Evolutionary conservation across 2,888 invertebrate genomes (phyloP).

Genomic region (Erebia aethiops): DNA sequence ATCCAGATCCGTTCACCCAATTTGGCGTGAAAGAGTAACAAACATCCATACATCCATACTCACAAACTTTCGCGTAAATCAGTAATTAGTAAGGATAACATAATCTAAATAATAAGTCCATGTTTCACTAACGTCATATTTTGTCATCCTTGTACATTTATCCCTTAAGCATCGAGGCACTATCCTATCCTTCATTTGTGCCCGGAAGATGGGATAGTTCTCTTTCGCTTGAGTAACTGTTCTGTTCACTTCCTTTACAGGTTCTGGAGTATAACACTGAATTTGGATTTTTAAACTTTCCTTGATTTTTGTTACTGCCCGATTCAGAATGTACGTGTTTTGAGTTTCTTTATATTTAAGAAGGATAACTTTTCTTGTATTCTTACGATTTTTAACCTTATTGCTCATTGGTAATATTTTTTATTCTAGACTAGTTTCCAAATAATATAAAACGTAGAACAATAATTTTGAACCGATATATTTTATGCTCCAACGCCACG

Average conservation of each 20-base stretch:
- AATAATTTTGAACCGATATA: too few species aligned
- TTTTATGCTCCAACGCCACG: too few species aligned
- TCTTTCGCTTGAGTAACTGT: constrained; percentile 25
- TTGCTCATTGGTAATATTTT: background rate
- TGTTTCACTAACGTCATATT: constrained; percentile 2
- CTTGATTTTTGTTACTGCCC: constrained; percentile 20
- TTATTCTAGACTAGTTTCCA: background rate
- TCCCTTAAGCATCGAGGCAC: constrained; percentile 40
- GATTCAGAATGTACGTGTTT: constrained; percentile 35
- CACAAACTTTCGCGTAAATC: too few species aligned
- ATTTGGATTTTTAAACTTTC: constrained; percentile 21
- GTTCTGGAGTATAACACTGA: constrained; percentile 23
- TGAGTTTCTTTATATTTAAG: constrained; percentile 41
- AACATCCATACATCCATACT: too few species aligned
- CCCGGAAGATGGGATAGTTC: constrained; percentile 21
- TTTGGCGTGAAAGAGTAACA: too few species aligned
- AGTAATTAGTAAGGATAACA: too few species aligned
- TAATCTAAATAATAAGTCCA: too few species aligned
- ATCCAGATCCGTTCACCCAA: too few species aligned
- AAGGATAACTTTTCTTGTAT: constrained; percentile 42
- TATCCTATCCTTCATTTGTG: constrained; percentile 31
- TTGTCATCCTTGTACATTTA: constrained; percentile 15
- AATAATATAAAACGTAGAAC: background rate
- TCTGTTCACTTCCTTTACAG: constrained; percentile 11
- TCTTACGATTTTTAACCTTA: background rate